A percentile compares a stretch with the other conserved stretches of the same genome.
Conservation (phyloP, 2,888 invertebrate genomes). For the Phasia obesa region DNA sequence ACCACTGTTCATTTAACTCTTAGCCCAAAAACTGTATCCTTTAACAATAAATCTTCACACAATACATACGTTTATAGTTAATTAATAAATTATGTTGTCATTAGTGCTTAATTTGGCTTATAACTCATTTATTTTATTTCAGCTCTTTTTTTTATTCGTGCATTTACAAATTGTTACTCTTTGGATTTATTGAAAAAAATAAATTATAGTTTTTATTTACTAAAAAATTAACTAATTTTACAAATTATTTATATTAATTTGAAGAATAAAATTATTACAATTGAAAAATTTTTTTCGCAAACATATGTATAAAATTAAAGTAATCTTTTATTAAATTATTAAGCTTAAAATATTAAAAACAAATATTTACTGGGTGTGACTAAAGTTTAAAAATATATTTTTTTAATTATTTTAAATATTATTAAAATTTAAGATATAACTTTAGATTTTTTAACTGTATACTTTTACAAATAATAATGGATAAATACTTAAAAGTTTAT, state of each 20-base stretch:
- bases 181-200: conserved; percentile 50
- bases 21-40: not conserved
- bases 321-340: conserved; percentile 44
- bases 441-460: too few relatives aligned
- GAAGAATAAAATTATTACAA: conserved; percentile 42
- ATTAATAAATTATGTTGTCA: conserved; percentile 73
- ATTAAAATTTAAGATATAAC: too few relatives aligned
- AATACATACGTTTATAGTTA: conserved; percentile 24
- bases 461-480: not conserved
- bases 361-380: conserved; percentile 20
- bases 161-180: conserved; percentile 55
- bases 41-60: not conserved
- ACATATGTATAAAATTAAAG: conserved; percentile 37
- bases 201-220: conserved; percentile 41
- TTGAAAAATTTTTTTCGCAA: not conserved
- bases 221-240: conserved; percentile 48
- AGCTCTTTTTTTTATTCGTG: conserved; percentile 31
- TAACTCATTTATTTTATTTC: conserved; percentile 72
- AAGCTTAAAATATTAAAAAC: conserved; percentile 26
- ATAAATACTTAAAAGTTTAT: not conserved
- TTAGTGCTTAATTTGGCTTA: conserved; percentile 72
- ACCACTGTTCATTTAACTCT: conserved; percentile 20
- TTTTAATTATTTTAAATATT: not conserved
- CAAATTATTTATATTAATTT: conserved; percentile 68
- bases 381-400: too few relatives aligned